Conservation (phyloP, 2,888 invertebrate species). For the Pristionchus arcanus region DNA sequence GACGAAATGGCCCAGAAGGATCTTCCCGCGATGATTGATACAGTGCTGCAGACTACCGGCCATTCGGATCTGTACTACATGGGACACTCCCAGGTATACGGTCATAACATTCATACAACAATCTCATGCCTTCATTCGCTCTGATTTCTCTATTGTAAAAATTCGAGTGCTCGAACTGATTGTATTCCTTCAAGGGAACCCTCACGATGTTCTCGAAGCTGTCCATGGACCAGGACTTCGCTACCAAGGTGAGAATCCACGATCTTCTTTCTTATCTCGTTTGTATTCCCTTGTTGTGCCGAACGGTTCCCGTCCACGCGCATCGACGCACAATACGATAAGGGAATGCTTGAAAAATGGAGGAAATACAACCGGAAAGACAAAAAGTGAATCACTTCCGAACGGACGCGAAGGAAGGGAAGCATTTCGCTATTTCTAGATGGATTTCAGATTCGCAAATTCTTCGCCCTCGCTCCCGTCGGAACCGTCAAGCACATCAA, state of each 20-base stretch:
- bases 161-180: neutral
- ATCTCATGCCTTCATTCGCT: no score
- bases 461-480: conserved; percentile 77
- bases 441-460: conserved; percentile 71
- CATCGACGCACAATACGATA: neutral
- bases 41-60: conserved; percentile 83
- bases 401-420: neutral
- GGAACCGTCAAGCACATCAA: conserved; percentile 78
- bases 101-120: no score
- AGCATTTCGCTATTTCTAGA: neutral
- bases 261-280: neutral
- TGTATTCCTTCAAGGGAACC: conserved; percentile 82
- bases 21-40: conserved; percentile 89
- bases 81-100: conserved; percentile 87
- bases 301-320: neutral
- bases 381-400: neutral
- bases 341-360: neutral
- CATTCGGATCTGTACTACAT: conserved; percentile 86
- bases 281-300: neutral
- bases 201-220: conserved; percentile 79
- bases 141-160: no score
- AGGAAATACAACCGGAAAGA: neutral
- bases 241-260: conserved; percentile 60
- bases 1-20: conserved; percentile 91
- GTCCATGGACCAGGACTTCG: conserved; percentile 63